phyloP scores from a whole-genome alignment of 2,888 invertebrate species.

The Tiliacea aurago region DNA sequence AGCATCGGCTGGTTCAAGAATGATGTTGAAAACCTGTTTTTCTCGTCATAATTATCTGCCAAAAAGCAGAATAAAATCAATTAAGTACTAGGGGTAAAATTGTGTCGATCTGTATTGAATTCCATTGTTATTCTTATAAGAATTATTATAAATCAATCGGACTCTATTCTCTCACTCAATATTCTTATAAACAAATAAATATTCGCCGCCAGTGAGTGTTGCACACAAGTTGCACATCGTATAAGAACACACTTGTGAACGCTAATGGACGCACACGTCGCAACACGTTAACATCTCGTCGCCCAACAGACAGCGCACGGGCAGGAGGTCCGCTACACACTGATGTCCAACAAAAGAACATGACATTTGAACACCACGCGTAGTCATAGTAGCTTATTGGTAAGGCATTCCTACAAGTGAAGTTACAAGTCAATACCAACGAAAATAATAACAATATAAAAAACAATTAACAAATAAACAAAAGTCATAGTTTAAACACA shows the following conservation, averaged over 20 bases:
- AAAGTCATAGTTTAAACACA: not conserved
- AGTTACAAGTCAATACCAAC: not conserved
- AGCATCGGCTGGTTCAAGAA: not conserved
- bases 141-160: not conserved
- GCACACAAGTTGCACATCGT: slow-evolving; percentile 23
- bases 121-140: not conserved
- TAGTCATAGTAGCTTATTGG: not conserved
- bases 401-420: not conserved
- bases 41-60: not conserved
- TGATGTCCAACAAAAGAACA: not conserved
- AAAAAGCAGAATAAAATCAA: not conserved
- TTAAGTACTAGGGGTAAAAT: not conserved
- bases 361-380: not conserved
- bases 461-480: not conserved
- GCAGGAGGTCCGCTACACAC: slow-evolving; percentile 15
- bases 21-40: not conserved
- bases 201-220: slow-evolving; percentile 9
- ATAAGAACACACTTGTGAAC: slow-evolving; percentile 14
- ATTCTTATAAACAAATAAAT: slow-evolving; percentile 18
- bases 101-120: not conserved
- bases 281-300: slow-evolving; percentile 13
- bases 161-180: not conserved
- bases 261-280: slow-evolving; percentile 54
- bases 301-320: accelerated
- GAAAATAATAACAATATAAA: not conserved